Percentiles rank a stretch among this genome's conserved stretches.
phyloP scores from a whole-genome alignment of 2,888 invertebrate species.

The Rhynchonema sp. region DNA sequence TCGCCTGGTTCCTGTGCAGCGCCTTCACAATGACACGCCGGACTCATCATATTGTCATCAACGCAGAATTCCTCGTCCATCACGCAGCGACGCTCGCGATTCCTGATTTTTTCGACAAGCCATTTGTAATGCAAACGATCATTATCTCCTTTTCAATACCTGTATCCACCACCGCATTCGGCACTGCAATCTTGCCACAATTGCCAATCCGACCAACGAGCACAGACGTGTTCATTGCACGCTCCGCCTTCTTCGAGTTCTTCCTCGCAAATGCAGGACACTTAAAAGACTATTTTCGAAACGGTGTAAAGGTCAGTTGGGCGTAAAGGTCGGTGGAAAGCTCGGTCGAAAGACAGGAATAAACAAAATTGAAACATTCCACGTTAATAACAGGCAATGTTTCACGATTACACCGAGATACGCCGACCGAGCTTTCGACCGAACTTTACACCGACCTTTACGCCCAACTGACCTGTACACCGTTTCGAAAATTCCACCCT shows the following conservation, averaged over 20 bases:
- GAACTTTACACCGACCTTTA: too few species aligned
- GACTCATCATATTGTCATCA: not conserved
- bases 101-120: too few species aligned
- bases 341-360: too few species aligned
- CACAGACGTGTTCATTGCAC: not conserved
- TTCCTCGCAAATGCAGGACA: not conserved
- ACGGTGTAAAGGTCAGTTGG: constrained; percentile 27
- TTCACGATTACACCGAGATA: too few species aligned
- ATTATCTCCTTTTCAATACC: not conserved
- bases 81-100: not conserved
- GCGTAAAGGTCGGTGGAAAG: too few species aligned
- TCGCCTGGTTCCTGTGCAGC: too few species aligned
- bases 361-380: too few species aligned
- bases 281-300: not conserved
- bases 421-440: too few species aligned
- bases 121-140: too few species aligned
- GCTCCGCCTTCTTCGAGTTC: not conserved
- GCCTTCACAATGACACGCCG: not conserved
- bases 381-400: too few species aligned
- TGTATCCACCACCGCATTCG: not conserved
- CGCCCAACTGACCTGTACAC: too few species aligned
- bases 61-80: not conserved
- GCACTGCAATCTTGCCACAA: not conserved
- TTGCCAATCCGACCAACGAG: not conserved
- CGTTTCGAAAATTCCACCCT: too few species aligned